Evolutionary conservation across 2,888 invertebrate species (phyloP), one percentile per base, ranked within the genome.

Genomic region (Cryptocephalus moraei): DNA sequence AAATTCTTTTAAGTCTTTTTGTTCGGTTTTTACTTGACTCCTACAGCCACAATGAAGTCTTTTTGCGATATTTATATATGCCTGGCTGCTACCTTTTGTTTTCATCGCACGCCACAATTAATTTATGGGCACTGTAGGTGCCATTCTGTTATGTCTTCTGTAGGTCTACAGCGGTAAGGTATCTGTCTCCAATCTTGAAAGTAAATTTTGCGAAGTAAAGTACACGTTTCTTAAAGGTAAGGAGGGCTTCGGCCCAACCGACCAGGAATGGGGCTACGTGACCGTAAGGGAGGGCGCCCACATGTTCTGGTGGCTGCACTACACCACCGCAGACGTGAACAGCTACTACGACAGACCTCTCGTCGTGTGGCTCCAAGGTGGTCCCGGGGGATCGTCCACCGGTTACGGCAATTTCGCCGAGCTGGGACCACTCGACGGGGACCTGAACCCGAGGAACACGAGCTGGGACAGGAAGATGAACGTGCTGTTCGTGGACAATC

Each of bases 401-500:
- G 68, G 67, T 1, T 85, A 81, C 63, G 92, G 92, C n/a, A 92
- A 92, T 66, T 91, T 93, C 63, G 57, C 47, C 8, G 64, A 64
- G 48, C 34, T 64, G 8, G 64, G 64, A 9, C 62, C 62, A 4
- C 34, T 61, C 10, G 63, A 63, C 44, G 38, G 32, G 1, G 40
- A 61, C 44, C 62, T 76, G 48, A 66, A 74, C 9, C 66, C 70
- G n/a, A 70, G 81, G 51, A 68, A 73, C 43, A 64, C 71, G 34
- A 73, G 76, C 32, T 81, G 81, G 81, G 76, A 78, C 52, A 67
- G 71, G 41, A 42, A 65, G 49, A 63, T 56, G 45, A 92, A 91
- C 66, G 79, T 92, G 0, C 70, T 93, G 10, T 92, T 91, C 65
- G 79, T 93, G 45, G 93, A 93, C 64, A 92, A 91, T 68, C 93